A percentile compares a stretch with the other conserved stretches of the same genome.
Evolutionary conservation across 2,113 vertebrate species (phyloP).

Genomic region (Eubucco bourcierii): DNA sequence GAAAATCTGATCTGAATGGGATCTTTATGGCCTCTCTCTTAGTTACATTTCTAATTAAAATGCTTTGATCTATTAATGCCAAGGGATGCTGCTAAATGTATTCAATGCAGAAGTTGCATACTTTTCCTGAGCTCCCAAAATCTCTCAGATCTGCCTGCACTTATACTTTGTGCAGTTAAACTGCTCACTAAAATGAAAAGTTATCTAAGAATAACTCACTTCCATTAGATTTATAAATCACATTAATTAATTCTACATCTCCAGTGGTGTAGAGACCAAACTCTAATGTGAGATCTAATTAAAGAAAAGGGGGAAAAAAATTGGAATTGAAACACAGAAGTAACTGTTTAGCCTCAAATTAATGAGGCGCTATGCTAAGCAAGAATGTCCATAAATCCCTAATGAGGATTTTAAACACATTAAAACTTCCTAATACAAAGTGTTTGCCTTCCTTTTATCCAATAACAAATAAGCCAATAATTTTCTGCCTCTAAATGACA

Average conservation of each 20-base stretch:
- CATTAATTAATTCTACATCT: constrained; percentile 84
- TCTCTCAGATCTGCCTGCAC: constrained; percentile 68
- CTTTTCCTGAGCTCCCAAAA: constrained; percentile 66
- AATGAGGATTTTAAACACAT: constrained; percentile 86
- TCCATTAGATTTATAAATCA: constrained; percentile 81
- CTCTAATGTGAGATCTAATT: constrained; percentile 80
- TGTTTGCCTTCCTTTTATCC: constrained; percentile 83
- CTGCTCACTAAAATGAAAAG: constrained; percentile 72
- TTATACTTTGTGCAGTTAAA: constrained; percentile 62
- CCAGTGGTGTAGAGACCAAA: constrained; percentile 73
- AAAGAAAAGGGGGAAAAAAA: constrained; percentile 72
- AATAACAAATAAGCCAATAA: constrained; percentile 85
- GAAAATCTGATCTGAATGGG: constrained; percentile 53
- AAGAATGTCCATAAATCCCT: constrained; percentile 83
- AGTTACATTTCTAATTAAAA: constrained; percentile 79
- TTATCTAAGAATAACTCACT: constrained; percentile 79
- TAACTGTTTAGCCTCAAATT: constrained; percentile 82
- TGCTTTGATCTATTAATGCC: constrained; percentile 75
- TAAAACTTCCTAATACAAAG: constrained; percentile 84
- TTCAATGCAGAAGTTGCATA: constrained; percentile 58
- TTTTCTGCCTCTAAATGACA: constrained; percentile 82
- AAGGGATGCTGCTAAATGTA: constrained; percentile 72
- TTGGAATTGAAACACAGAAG: constrained; percentile 78
- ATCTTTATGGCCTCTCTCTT: constrained; percentile 62
- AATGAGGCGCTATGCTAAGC: constrained; percentile 80